Evolutionary conservation across 2,888 invertebrate genomes (phyloP).

Genomic region (Plagodis pulveraria): DNA sequence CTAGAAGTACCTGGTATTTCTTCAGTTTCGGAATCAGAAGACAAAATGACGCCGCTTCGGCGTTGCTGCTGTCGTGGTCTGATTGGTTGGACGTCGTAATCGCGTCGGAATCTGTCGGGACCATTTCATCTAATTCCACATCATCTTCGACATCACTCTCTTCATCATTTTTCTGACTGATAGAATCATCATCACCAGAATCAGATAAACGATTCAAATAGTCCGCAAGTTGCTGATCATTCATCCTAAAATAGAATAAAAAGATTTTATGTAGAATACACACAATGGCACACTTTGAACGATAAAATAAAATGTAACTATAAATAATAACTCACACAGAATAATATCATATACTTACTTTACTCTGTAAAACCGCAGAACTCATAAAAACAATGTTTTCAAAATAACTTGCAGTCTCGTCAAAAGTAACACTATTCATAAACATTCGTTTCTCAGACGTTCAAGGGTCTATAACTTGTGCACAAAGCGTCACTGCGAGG

Average conservation of each 20-base stretch:
- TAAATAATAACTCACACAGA: constrained; percentile 15
- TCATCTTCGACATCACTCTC: constrained; percentile 20
- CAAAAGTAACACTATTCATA: constrained; percentile 24
- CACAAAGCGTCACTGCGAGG: constrained; percentile 20
- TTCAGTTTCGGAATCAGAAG: constrained; percentile 28
- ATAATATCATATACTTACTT: constrained; percentile 14
- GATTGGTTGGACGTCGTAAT: constrained; percentile 23
- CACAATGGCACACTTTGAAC: constrained; percentile 18
- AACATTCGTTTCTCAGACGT: constrained; percentile 23
- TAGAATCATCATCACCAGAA: constrained; percentile 23
- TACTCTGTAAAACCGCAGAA: constrained; percentile 7
- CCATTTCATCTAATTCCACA: constrained; percentile 20
- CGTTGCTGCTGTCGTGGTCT: constrained; percentile 17
- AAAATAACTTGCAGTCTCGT: constrained; percentile 19
- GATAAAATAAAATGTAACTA: constrained; percentile 18
- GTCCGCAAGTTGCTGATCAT: constrained; percentile 18
- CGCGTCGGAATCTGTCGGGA: constrained; percentile 26
- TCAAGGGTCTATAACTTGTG: constrained; percentile 20
- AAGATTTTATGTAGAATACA: constrained; percentile 12
- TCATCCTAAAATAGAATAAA: constrained; percentile 19
- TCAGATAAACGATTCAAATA: constrained; percentile 26
- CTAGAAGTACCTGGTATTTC: constrained; percentile 22
- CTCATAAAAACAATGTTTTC: constrained; percentile 8
- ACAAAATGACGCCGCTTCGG: constrained; percentile 16
- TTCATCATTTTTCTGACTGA: constrained; percentile 19